Conservation (phyloP, 2,797 vertebrate genomes). For the Spondyliosoma cantharus region DNA sequence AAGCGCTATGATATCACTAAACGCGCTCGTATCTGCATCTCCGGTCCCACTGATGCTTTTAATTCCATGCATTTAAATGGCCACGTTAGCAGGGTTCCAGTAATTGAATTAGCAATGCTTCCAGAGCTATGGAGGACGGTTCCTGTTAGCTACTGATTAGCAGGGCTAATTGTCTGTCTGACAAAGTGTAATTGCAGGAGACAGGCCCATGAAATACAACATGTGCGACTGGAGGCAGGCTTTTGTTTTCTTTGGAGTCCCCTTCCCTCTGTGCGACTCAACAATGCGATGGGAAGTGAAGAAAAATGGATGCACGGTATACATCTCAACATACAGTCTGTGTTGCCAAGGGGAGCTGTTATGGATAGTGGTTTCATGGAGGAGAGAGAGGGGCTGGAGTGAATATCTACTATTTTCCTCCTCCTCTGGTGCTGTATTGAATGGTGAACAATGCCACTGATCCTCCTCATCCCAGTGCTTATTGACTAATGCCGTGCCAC, state of each 20-base stretch:
- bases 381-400: conserved; percentile 38
- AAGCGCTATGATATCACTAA: conserved; percentile 31
- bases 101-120: conserved; percentile 78
- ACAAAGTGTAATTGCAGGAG: conserved; percentile 72
- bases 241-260: conserved; percentile 37
- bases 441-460: conserved; percentile 67
- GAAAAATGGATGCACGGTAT: conserved; percentile 51
- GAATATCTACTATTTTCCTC: conserved; percentile 57
- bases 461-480: conserved; percentile 63
- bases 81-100: conserved; percentile 58
- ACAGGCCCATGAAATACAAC: conserved; percentile 68
- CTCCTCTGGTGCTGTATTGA: conserved; percentile 56
- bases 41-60: conserved; percentile 46
- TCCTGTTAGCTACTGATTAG: conserved; percentile 80
- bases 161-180: conserved; percentile 80
- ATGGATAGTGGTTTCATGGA: conserved; percentile 57
- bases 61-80: conserved; percentile 79
- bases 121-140: conserved; percentile 64
- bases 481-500: conserved; percentile 65
- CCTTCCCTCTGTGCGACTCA: conserved; percentile 12
- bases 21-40: conserved; percentile 28
- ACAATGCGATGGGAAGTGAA: conserved; percentile 32
- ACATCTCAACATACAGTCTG: conserved; percentile 42
- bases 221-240: conserved; percentile 29
- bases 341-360: conserved; percentile 53